Evolutionary conservation across 2,888 invertebrate species (phyloP).

Genomic region (Rhamnusium bicolor): DNA sequence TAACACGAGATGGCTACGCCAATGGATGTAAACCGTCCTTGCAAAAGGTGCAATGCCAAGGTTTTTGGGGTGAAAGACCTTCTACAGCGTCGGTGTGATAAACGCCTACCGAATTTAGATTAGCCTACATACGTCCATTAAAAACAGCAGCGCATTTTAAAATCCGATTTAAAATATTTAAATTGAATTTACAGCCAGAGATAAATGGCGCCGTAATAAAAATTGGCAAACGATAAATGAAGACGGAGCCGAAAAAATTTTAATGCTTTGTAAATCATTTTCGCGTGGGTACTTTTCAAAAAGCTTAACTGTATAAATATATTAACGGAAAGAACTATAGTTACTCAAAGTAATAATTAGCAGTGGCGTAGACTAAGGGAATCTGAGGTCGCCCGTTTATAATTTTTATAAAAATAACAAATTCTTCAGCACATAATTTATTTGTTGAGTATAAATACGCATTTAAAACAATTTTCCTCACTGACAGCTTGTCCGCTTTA

Average conservation of each 20-base stretch:
- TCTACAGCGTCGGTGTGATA: not conserved
- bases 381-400: too few relatives aligned
- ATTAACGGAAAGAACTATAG: not conserved
- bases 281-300: not conserved
- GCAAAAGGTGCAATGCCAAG: conserved; percentile 31
- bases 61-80: conserved; percentile 28
- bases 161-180: not conserved
- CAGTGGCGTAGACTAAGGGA: too few relatives aligned
- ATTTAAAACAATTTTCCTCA: too few relatives aligned
- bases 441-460: too few relatives aligned
- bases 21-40: conserved; percentile 12
- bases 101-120: not conserved
- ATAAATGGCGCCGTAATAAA: conserved; percentile 4
- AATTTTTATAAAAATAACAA: too few relatives aligned
- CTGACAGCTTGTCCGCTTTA: too few relatives aligned
- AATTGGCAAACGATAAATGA: conserved; percentile 3
- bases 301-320: not conserved
- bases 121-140: not conserved
- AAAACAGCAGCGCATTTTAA: not conserved
- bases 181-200: not conserved
- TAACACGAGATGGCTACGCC: not conserved
- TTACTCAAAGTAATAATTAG: not conserved
- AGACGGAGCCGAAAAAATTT: not conserved
- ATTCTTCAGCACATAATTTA: too few relatives aligned
- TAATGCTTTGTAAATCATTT: not conserved